Evolutionary conservation across 2,797 vertebrate genomes (phyloP), one percentile per base, ranked within the genome.

Genomic region (Remorina albescens): DNA sequence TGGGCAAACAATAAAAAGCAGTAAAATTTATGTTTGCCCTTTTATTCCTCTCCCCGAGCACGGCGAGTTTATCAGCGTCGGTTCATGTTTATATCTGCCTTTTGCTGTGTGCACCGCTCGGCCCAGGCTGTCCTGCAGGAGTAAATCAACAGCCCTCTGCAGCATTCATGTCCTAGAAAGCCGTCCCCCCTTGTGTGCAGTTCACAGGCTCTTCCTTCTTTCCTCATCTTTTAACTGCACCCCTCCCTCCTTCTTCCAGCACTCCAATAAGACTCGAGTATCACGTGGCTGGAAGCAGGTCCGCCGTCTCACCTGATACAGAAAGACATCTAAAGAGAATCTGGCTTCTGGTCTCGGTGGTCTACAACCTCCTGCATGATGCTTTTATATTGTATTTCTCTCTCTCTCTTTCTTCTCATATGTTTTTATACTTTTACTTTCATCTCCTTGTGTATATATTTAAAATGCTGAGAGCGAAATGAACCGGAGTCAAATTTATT

Each of bases 121-220:
- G 71, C 53, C 59, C 21, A 67, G 39, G 71, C 62, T 37, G 32
- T 61, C 67, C 64, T 8, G 76, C 70, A 78, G 71, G 74, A 30
- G 53, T 74, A 86, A 77, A 83, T 87, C 78, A 67, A 47, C 53
- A 81, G 51, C 13, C 13, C 70, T 67, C 73, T 21, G 71, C 71
- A 54, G 74, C 78, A 63, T 53, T 71, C 21, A 21, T 67, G 71
- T 83, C 70, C 77, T 65, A 71, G 77, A 84, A 80, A 83, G 74
- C 68, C 66, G 67, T 19, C 68, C 41, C 37, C 55, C 71, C 68
- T 37, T 23, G 75, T 64, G 73, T 74, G 81, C n/a, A 63, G 41
- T 85, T 81, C 79, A 67, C 59, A 30, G 54, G 63, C 81, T 13
- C n/a, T 39, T 50, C 53, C 70, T 37, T 61, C 64, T 46, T 59